Base-by-base conservation (phyloP, 1,140 invertebrate genomes). In the Eciton burchellii region DNA sequence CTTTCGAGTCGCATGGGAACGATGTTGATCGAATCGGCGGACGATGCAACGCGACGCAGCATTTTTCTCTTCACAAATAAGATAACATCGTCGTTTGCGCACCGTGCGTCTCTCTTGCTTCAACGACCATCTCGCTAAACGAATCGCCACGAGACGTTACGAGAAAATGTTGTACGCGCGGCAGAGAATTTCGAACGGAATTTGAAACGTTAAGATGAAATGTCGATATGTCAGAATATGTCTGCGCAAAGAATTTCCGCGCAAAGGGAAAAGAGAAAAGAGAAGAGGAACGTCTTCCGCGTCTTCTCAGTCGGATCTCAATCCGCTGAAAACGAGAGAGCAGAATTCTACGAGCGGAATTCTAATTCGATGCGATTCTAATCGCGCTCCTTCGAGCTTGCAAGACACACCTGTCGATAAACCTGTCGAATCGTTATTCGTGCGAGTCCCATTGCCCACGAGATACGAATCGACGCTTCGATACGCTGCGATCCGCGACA, bases 361-460 rank as follows among this genome's bases (percentile, higher is more conserved):
- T 73, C 84, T 84, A 77, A 84, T 57, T 66, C 71, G 57, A 84
- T 84, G 52, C 56, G 52, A 66, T 74, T 70, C 68, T 47, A 74
- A 74, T 57, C 57, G 68, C 72, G 82, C 54, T 90, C 57, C 74
- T 84, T 52, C 57, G 72, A 45, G 47, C 81, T 82, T 81, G 54
- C 81, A 49, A 49, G 74, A 70, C 86, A 82, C 88, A 89, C 87
- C 83, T 89, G 88, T 85, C 81, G n/a, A n/a, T n/a, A n/a, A n/a
- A n/a, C n/a, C 41, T 52, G 6, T 35, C 29, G 1, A 24, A 49
- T n/a, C n/a, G 63, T 89, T 87, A n/a, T n/a, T n/a, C n/a, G 85
- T 81, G 83, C 85, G 87, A 89, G 43, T 26, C 24, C 52, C 43
- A 60, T 84, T 79, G 85, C 85, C 85, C 52, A 87, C 83, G 63